Conservation (phyloP, 2,888 invertebrate species). For the Sycophila texana region DNA sequence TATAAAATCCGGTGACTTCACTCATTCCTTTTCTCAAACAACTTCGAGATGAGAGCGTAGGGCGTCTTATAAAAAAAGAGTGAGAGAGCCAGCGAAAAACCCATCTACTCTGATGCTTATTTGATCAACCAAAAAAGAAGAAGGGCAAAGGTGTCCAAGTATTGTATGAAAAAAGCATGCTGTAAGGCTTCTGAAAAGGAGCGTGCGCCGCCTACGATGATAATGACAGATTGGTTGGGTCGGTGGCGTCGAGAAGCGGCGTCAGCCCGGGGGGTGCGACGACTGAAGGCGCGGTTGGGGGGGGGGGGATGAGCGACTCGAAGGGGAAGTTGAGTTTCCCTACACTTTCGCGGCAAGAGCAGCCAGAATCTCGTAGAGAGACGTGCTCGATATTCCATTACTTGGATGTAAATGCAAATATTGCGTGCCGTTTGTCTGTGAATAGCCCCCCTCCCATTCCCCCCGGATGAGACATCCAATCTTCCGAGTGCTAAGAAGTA, state of each 20-base stretch:
- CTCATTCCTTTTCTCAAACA: no score
- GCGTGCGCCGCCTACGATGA: not conserved
- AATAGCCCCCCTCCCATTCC: slow-evolving; percentile 23
- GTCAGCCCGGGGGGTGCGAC: no score
- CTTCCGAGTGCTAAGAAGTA: slow-evolving; percentile 7
- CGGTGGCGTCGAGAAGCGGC: not conserved
- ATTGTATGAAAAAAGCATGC: not conserved
- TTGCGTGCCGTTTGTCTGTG: slow-evolving; percentile 47
- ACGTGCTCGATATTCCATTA: slow-evolving; percentile 62
- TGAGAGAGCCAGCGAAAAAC: not conserved
- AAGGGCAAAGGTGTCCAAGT: not conserved
- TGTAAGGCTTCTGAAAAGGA: no score
- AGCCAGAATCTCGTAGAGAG: slow-evolving; percentile 11
- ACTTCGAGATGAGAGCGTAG: not conserved
- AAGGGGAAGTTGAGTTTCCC: slow-evolving; percentile 15
- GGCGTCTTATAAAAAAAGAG: not conserved
- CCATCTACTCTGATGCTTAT: slow-evolving; percentile 9
- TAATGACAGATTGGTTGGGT: slow-evolving; percentile 36
- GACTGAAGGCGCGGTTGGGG: no score
- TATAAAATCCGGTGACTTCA: no score
- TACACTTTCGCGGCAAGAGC: slow-evolving; percentile 16
- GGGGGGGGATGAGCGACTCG: not conserved
- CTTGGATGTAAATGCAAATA: slow-evolving; percentile 54
- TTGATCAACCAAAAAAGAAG: slow-evolving; percentile 18
- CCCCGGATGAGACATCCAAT: slow-evolving; percentile 18